Base-by-base conservation (phyloP, 92 coral and sea anemone species). In the Parazoanthus swiftii region DNA sequence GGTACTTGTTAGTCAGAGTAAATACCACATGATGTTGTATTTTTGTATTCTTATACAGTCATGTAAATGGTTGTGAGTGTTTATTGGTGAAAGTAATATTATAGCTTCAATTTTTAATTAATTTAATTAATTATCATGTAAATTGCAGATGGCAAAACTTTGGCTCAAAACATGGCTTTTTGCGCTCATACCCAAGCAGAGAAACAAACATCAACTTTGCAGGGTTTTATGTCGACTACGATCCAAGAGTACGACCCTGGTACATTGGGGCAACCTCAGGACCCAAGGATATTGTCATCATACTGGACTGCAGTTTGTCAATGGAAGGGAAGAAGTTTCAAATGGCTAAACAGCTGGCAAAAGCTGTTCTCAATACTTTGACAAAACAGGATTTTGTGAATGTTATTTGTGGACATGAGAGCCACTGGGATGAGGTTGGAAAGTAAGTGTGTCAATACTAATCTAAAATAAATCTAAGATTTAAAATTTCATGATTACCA, bases 201-300 rank as follows among this genome's bases (percentile, higher is more conserved):
- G 99, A 97, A 88, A 95, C 98, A 96, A 92, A 94, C 83, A 91
- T 95, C 50, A 97, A 97, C 85, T 97, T 97, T 91, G 99, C 98
- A 59, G 99, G 99, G 7, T 97, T 97, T 85, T 95, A 94, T 73
- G 92, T 95, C 81, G 98, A 97, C 65, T 97, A 92, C 78, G 99
- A 97, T 91, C 98, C 99, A n/a, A 94, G 99, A 8, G 90, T 97
- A 88, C 82, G 99, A 36, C 99, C 99, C 23, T 97, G 99, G 99
- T 97, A 97, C 72, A 95, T 97, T 81, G 97, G 95, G 76, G 99
- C 99, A 42, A 97, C 99, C 5, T 97, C 99, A 0, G 99, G 99
- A 42, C 99, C 99, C 0, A 97, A 97, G 78, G 99, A 97, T 74
- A 95, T 97, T 11, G 95, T 97, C 77, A 97, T 97, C 77, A 92